phyloP scores from a whole-genome alignment of 2,113 vertebrate genomes.

The Cairina moschata region DNA sequence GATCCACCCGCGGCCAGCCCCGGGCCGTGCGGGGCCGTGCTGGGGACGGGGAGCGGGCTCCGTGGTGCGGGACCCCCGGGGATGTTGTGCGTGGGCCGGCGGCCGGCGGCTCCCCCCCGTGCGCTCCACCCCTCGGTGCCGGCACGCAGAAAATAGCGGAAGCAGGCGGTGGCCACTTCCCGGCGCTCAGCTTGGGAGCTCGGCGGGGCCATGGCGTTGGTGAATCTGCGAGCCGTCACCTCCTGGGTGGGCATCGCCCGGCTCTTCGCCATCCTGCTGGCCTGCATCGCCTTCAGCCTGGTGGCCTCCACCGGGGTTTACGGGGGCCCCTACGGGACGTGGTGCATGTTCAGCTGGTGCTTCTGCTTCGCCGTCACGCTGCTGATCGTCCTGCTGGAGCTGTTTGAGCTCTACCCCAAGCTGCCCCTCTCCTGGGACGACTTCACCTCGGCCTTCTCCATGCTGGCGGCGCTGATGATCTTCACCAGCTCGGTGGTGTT shows the following conservation, averaged over 20 bases:
- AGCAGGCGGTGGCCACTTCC: neutral
- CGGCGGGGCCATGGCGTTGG: constrained; percentile 3
- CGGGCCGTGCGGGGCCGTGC: neutral
- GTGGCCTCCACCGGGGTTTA: constrained; percentile 61
- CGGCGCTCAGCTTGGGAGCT: fast-evolving
- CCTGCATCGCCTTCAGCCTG: constrained; percentile 85
- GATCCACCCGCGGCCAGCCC: neutral
- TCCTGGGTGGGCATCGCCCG: constrained; percentile 80
- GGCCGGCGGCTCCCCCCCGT: neutral
- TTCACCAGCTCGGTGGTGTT: constrained; percentile 85
- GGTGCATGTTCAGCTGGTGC: constrained; percentile 91
- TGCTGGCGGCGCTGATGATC: constrained; percentile 85
- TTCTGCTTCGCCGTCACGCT: constrained; percentile 83
- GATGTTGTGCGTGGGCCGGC: neutral
- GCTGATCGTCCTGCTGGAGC: constrained; percentile 83
- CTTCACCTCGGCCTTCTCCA: constrained; percentile 85
- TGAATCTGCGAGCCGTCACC: constrained; percentile 59
- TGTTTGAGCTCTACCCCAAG: constrained; percentile 62
- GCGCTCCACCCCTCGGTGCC: neutral
- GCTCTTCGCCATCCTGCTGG: constrained; percentile 77
- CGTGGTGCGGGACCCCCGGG: fast-evolving
- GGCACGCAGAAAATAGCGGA: neutral
- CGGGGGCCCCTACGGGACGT: neutral
- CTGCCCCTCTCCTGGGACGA: constrained; percentile 88
- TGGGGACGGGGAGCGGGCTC: neutral